Conservation (phyloP, 1,140 invertebrate genomes). For the Bombus confusus region DNA sequence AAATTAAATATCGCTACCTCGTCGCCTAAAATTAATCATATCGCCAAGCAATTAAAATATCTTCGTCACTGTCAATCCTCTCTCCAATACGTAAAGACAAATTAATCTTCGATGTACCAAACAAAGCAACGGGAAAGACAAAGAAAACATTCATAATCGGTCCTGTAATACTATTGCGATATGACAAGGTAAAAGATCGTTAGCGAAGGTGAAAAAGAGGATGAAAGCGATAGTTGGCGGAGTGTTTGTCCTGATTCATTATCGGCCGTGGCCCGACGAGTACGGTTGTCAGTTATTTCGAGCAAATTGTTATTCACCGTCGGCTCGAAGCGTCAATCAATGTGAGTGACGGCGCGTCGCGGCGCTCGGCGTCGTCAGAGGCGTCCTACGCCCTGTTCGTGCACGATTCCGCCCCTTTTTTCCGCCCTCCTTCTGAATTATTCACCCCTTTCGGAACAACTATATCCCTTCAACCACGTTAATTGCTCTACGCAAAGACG, state of each 20-base stretch:
- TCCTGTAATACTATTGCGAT: background rate
- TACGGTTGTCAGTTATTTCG: constrained; percentile 56
- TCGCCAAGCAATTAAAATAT: background rate
- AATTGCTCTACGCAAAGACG: background rate
- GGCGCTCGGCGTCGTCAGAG: constrained; percentile 9
- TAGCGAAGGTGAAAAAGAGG: background rate
- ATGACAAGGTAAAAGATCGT: constrained; percentile 11
- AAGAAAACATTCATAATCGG: background rate
- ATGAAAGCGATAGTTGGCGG: constrained; percentile 10
- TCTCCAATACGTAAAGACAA: background rate
- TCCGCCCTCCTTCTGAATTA: constrained; percentile 13
- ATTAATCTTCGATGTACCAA: background rate
- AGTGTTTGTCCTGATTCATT: constrained; percentile 42
- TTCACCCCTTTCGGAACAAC: background rate
- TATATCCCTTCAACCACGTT: background rate
- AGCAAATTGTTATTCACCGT: constrained; percentile 70
- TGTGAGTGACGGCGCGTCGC: constrained; percentile 64
- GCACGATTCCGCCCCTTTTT: constrained; percentile 9
- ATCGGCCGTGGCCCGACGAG: constrained; percentile 19
- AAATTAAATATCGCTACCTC: background rate
- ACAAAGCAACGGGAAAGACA: background rate
- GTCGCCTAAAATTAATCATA: background rate
- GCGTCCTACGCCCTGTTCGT: background rate
- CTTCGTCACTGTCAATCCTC: background rate
- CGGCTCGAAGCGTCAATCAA: constrained; percentile 68